A percentile compares a stretch with the other conserved stretches of the same genome.
These are phyloP conservation scores for Linnaemya tessellans DNA, from an alignment of 2,888 invertebrate species.

Conservation along the genomic window DNA sequence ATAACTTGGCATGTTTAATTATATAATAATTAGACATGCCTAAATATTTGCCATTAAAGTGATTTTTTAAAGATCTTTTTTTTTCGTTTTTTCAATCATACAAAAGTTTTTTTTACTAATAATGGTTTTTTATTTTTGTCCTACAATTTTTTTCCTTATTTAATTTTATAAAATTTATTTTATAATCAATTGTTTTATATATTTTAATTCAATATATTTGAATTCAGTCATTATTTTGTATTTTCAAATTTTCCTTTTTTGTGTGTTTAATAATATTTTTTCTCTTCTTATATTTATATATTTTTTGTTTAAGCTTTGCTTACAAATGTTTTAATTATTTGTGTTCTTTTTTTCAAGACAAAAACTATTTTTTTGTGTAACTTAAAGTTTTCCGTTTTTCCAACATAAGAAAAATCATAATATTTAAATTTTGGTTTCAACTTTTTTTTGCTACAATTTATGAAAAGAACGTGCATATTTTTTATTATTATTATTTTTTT, in stretches of 20 bases:
- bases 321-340: constrained; percentile 62
- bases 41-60: constrained; percentile 56
- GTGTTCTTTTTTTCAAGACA: constrained; percentile 19
- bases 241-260: constrained; percentile 75
- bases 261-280: constrained; percentile 34
- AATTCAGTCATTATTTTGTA: constrained; percentile 76
- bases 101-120: constrained; percentile 64
- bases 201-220: constrained; percentile 70
- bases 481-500: neutral
- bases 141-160: constrained; percentile 43
- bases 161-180: constrained; percentile 66
- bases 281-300: constrained; percentile 32
- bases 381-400: constrained; percentile 30
- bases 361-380: constrained; percentile 5
- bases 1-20: constrained; percentile 63
- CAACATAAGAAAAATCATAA: constrained; percentile 42
- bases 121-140: constrained; percentile 36
- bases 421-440: constrained; percentile 3
- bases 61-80: constrained; percentile 60
- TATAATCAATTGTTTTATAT: constrained; percentile 67
- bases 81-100: constrained; percentile 63
- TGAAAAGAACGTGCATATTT: constrained; percentile 46
- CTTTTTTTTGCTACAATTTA: constrained; percentile 15
- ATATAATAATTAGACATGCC: constrained; percentile 71
- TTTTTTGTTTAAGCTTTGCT: constrained; percentile 68